Percentiles rank a stretch among this genome's conserved stretches.
phyloP scores from a whole-genome alignment of 2,888 invertebrate genomes.

The Morinoia aosen region DNA sequence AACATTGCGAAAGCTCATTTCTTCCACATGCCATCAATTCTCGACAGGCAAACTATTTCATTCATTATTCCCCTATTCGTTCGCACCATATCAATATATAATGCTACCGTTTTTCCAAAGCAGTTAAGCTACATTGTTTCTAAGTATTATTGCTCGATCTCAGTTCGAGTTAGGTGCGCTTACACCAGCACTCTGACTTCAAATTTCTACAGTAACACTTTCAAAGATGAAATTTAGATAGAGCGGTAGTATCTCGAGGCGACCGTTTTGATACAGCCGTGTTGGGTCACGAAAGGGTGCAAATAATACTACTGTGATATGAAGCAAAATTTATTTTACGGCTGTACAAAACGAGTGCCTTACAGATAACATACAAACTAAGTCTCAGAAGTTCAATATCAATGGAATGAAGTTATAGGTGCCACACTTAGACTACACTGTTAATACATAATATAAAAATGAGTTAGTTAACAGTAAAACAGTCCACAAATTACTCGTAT shows the following conservation, averaged over 20 bases:
- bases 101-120: no score
- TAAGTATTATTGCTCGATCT: no score
- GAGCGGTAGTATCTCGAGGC: background rate
- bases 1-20: no score
- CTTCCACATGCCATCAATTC: no score
- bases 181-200: no score
- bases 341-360: constrained; percentile 15
- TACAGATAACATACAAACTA: background rate
- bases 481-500: background rate
- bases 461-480: background rate
- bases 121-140: no score
- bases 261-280: background rate
- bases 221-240: background rate
- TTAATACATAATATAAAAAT: background rate
- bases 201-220: no score
- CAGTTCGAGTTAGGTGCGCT: no score
- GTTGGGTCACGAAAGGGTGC: background rate
- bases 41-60: no score
- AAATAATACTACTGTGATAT: background rate
- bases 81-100: no score
- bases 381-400: background rate
- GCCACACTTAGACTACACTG: background rate
- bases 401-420: background rate
- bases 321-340: background rate
- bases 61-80: no score